phyloP scores from a whole-genome alignment of 2,888 invertebrate genomes.

The Agrochola macilenta region DNA sequence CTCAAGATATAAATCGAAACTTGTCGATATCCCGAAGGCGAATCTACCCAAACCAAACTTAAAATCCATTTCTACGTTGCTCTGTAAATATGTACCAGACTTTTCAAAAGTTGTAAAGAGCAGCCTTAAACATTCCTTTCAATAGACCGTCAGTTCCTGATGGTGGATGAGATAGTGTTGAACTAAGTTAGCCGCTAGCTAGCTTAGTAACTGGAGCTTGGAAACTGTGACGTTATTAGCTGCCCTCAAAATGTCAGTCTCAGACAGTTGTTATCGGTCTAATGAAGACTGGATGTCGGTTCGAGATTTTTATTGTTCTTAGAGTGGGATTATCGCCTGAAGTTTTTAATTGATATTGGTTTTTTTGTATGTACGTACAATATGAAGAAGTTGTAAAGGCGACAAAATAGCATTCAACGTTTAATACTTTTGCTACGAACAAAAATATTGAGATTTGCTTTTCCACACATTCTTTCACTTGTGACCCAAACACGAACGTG shows the following conservation, averaged over 20 bases:
- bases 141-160: slow-evolving; percentile 16
- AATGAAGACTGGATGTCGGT: slow-evolving; percentile 20
- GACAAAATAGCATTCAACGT: too few species aligned
- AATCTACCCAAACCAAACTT: neutral
- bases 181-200: slow-evolving; percentile 38
- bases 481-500: too few species aligned
- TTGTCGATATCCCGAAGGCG: neutral
- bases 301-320: slow-evolving; percentile 28
- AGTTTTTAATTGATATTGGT: neutral
- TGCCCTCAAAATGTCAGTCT: slow-evolving; percentile 48
- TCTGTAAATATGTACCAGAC: neutral
- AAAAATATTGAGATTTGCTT: too few species aligned
- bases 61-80: neutral
- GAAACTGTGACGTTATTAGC: slow-evolving; percentile 45
- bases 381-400: neutral
- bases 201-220: slow-evolving; percentile 35
- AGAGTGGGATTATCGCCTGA: neutral
- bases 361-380: neutral
- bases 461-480: too few species aligned
- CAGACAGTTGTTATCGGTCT: slow-evolving; percentile 18
- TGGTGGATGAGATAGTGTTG: slow-evolving; percentile 20
- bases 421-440: too few species aligned
- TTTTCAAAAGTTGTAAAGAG: neutral
- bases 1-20: neutral
- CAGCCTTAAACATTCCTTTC: slow-evolving; percentile 16